Base-by-base conservation (phyloP, 2,888 invertebrate genomes). In the Tetramorium bicarinatum region DNA sequence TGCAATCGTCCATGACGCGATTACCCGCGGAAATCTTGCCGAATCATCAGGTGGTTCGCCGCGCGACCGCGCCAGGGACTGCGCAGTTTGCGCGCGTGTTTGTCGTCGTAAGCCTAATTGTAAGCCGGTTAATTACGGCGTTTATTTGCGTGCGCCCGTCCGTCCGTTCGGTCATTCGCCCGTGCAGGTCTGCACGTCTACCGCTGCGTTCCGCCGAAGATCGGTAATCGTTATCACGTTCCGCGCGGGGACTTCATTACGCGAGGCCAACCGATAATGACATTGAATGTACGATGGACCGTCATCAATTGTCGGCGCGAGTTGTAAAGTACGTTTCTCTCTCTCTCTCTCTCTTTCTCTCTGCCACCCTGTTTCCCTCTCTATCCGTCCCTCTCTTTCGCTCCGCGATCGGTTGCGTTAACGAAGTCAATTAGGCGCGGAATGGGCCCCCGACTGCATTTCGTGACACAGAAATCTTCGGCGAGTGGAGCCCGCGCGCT, bases 41-140 rank as follows among this genome's bases (percentile, higher is more conserved):
- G 85, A 85, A 85, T 85, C 85, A 85, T 85, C 85, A 85, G 85
- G 85, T 85, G 85, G 85, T 85, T 81, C 72, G 64, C 74, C 75
- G 69, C 47, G 77, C 38, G 61, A 49, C 71, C 64, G 64, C 62
- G 49, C 13, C 61, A n/a, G 29, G 66, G 56, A 38, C 41, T 69
- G 52, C 21, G 34, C 61, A 66, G 82, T 64, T 66, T 62, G 29
- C 74, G 56, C 67, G 72, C 38, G 56, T 21, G 66, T 52, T 66
- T 62, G 84, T 66, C 64, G 82, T 67, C 61, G 49, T 82, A 75
- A 71, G 71, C 56, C 62, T 85, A 85, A 85, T 85, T 85, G 84
- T 71, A 62, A 82, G 69, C 69, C 64, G 82, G 82, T 82, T 85
- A 85, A 85, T 85, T 82, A 76, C 56, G 59, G 64, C 62, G 64